A percentile compares a stretch with the other conserved stretches of the same genome.
Evolutionary conservation across 2,113 vertebrate genomes (phyloP).

Genomic region (Phasianus colchicus): DNA sequence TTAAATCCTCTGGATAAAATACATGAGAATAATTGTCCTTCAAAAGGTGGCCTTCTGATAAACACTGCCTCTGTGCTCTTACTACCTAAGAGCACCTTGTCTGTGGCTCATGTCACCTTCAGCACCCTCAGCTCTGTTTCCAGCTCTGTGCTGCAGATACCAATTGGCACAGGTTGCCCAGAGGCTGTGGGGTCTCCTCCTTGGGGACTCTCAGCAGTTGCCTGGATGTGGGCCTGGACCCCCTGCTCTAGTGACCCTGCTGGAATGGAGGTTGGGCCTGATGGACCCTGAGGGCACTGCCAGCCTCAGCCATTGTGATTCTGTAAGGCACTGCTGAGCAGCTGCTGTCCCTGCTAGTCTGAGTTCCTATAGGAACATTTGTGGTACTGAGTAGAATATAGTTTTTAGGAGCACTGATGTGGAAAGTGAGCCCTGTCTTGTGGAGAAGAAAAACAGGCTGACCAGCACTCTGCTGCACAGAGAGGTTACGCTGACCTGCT

Average conservation of each 20-base stretch:
- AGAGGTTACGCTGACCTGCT: background rate
- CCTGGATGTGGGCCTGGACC: background rate
- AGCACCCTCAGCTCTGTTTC: background rate
- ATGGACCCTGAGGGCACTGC: background rate
- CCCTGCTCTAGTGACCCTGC: background rate
- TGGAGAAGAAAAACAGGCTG: background rate
- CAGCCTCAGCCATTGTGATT: background rate
- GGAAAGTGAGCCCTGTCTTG: background rate
- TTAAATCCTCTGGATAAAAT: background rate
- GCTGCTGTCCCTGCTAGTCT: background rate
- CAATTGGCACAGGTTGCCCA: background rate
- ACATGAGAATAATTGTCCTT: background rate
- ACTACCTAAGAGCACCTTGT: background rate
- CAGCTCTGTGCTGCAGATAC: background rate
- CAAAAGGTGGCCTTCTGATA: background rate
- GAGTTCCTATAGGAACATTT: background rate
- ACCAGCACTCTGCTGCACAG: background rate
- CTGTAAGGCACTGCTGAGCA: rapidly evolving
- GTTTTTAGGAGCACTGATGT: background rate
- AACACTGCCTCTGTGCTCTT: background rate
- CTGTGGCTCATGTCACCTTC: rapidly evolving
- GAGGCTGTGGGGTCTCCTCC: background rate
- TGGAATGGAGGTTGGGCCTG: background rate
- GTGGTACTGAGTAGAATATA: background rate
- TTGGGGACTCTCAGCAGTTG: background rate